Evolutionary conservation across 2,888 invertebrate species (phyloP).

Genomic region (Laspeyria flexula): DNA sequence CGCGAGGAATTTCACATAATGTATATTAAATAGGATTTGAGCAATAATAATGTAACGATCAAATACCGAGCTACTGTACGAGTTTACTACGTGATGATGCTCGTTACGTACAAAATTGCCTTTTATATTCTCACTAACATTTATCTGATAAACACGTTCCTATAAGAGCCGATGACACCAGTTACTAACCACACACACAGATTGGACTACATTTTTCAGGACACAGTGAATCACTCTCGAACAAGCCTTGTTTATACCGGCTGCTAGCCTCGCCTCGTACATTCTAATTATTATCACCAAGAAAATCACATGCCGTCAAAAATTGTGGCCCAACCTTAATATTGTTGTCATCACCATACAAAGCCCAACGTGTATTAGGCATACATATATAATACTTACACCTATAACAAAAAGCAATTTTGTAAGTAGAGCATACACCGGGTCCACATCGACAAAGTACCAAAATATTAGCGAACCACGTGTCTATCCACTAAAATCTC

Average conservation of each 20-base stretch:
- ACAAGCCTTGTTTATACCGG: too few relatives aligned
- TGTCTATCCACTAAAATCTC: slow-evolving; percentile 54
- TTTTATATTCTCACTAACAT: slow-evolving; percentile 10
- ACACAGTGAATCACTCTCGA: not conserved
- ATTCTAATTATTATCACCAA: too few relatives aligned
- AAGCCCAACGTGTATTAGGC: not conserved
- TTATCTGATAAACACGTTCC: slow-evolving; percentile 10
- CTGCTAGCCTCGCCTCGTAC: not conserved
- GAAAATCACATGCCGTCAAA: too few relatives aligned
- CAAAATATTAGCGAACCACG: slow-evolving; percentile 54
- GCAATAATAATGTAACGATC: slow-evolving; percentile 27
- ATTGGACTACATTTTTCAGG: not conserved
- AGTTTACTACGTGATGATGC: slow-evolving; percentile 27
- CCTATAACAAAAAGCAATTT: slow-evolving; percentile 12
- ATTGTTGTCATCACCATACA: not conserved
- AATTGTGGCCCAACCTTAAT: not conserved
- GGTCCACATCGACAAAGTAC: slow-evolving; percentile 39
- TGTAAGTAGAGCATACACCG: slow-evolving; percentile 13
- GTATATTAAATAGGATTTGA: slow-evolving; percentile 28
- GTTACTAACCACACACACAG: not conserved
- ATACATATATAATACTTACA: not conserved
- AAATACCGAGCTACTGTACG: slow-evolving; percentile 18
- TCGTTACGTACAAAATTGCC: slow-evolving; percentile 13
- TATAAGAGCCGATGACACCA: not conserved
- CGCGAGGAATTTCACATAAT: slow-evolving; percentile 17